phyloP scores from a whole-genome alignment of 2,113 vertebrate species.

The Pholis gunnellus region DNA sequence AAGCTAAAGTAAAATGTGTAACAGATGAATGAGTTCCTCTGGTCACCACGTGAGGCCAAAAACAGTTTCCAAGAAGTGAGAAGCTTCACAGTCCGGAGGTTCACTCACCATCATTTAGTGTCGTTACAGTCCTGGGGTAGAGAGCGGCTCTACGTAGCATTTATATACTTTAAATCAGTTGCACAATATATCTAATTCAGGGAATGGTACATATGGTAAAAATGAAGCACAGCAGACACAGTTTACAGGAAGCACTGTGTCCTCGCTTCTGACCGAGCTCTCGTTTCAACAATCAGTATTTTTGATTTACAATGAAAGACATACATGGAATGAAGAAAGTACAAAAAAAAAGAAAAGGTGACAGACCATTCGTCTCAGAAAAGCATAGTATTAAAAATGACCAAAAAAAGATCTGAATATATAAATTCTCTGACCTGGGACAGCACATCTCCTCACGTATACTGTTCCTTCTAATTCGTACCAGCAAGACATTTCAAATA shows the following conservation, averaged over 20 bases:
- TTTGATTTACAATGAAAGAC: slow-evolving; percentile 54
- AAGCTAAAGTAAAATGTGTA: slow-evolving; percentile 62
- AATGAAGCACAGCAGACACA: slow-evolving; percentile 39
- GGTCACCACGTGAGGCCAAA: slow-evolving; percentile 38
- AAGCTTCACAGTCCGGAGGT: slow-evolving; percentile 36
- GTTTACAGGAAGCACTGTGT: slow-evolving; percentile 10
- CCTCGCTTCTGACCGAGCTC: slow-evolving; percentile 25
- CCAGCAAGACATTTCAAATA: slow-evolving; percentile 59
- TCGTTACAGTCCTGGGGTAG: slow-evolving; percentile 29
- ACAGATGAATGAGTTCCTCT: slow-evolving; percentile 63
- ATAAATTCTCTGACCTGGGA: slow-evolving; percentile 67
- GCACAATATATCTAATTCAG: slow-evolving; percentile 40
- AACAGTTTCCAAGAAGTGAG: slow-evolving; percentile 30
- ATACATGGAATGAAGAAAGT: slow-evolving; percentile 73
- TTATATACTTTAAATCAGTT: slow-evolving; percentile 39
- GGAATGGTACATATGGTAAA: slow-evolving; percentile 21
- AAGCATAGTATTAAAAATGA: slow-evolving; percentile 68
- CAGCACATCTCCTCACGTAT: slow-evolving; percentile 57
- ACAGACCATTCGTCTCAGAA: slow-evolving; percentile 58
- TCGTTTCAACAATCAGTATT: slow-evolving; percentile 47
- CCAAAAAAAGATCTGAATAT: slow-evolving; percentile 48
- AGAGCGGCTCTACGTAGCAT: slow-evolving; percentile 15
- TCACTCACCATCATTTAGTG: slow-evolving; percentile 44
- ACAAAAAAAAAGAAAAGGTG: slow-evolving; percentile 58
- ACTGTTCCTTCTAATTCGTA: slow-evolving; percentile 63